These are phyloP conservation scores for Eustalomyia histrio DNA, from an alignment of 2,888 invertebrate genomes.

Conservation along the genomic window DNA sequence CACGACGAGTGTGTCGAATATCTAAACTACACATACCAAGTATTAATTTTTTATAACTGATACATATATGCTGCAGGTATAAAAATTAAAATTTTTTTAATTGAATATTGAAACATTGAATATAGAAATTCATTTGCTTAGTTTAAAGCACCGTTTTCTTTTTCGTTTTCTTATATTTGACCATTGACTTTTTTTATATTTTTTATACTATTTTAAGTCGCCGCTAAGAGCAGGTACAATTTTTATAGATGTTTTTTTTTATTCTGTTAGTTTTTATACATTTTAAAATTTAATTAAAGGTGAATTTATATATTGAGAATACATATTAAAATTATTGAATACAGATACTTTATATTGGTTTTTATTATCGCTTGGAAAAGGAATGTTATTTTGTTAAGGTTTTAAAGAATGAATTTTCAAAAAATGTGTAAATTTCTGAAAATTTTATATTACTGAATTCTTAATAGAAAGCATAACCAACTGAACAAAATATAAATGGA, in stretches of 20 bases:
- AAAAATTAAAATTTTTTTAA: conserved; percentile 31
- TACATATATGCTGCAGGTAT: conserved; percentile 42
- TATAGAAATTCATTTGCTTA: conserved; percentile 47
- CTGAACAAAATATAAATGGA: no score
- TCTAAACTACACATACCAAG: conserved; percentile 14
- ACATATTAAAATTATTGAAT: no score
- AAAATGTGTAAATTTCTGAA: no score
- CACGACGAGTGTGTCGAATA: neutral
- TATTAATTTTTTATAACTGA: conserved; percentile 35
- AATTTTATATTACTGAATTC: no score
- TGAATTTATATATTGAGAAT: no score
- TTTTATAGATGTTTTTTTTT: conserved; percentile 38
- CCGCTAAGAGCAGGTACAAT: conserved; percentile 65
- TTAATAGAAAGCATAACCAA: no score
- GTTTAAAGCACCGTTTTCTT: conserved; percentile 20
- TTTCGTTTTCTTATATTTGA: neutral
- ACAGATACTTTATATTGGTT: no score
- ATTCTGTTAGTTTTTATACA: neutral
- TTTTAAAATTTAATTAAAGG: no score
- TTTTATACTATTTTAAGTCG: conserved; percentile 40
- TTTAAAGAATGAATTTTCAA: no score
- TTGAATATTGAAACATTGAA: conserved; percentile 48
- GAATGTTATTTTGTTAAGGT: no score
- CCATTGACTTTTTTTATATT: neutral
- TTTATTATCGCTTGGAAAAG: no score